Evolutionary conservation across 2,113 vertebrate species (phyloP), one percentile per base, ranked within the genome.

Genomic region (Xiphophorus hellerii): DNA sequence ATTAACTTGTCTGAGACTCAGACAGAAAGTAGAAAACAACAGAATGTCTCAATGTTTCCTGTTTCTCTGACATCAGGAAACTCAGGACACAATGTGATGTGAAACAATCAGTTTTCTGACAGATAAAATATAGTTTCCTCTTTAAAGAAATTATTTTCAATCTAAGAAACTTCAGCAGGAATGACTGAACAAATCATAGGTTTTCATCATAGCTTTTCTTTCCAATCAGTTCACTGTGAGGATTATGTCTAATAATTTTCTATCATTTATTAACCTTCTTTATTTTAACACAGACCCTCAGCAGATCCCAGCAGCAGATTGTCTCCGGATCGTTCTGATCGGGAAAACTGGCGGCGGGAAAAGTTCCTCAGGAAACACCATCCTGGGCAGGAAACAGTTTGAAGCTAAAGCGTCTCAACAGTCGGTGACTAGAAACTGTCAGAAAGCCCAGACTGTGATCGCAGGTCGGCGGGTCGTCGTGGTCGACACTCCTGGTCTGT

Each of bases 311-410:
- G 48, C 1, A 0, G 3, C 8, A 13, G 68, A 81, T 12, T 1
- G 12, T 68, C 29, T 87, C 2, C 76, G 82, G 58, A 76, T 87
- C 2, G 82, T 79, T 4, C 31, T 87, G 78, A 54, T 84, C 0
- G 82, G 85, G 1, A 42, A 37, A 22, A 80, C 83, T 1, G 83
- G 86, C 33, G 48, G 14, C 54, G 89, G 84, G 9, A 88, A 91
- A 42, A 87, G 87, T 61, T 62, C 85, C 0, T 42, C 76, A 3
- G 85, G 65, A 81, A 88, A 88, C 73, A 86, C 87, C 5, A 84
- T 88, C 71, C 17, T 82, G 29, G 48, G 78, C 0, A 35, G 48
- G 22, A 2, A 48, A 0, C 1, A 2, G 17, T 88, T 88, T 67
- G 22, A 11, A 28, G 7, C 70, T 0, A 20, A 0, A 4, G 0